A percentile compares a stretch with the other conserved stretches of the same genome.
phyloP scores from a whole-genome alignment of 2,797 vertebrate genomes.

The Arremon aurantiirostris region DNA sequence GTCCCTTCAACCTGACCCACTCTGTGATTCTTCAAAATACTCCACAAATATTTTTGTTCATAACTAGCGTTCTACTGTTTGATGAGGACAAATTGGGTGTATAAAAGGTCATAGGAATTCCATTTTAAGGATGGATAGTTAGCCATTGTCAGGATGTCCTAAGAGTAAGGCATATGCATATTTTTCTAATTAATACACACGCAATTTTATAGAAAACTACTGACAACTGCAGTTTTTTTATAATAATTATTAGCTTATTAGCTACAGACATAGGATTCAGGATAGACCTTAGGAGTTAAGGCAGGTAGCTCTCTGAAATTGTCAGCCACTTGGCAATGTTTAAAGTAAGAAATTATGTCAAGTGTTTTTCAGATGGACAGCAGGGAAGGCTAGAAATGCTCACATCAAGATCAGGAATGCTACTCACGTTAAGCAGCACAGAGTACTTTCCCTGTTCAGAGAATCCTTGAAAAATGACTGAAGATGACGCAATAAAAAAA shows the following conservation, averaged over 20 bases:
- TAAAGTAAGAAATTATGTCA: background rate
- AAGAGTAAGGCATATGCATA: background rate
- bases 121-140: background rate
- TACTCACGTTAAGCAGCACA: background rate
- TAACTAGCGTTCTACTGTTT: background rate
- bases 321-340: background rate
- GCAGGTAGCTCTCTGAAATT: background rate
- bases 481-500: background rate
- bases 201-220: background rate
- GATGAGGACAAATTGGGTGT: background rate
- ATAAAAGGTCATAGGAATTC: background rate
- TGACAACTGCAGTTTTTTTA: background rate
- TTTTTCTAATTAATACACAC: background rate
- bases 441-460: background rate
- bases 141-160: background rate
- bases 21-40: background rate
- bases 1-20: background rate
- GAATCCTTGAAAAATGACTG: background rate
- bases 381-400: background rate
- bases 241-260: background rate
- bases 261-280: background rate
- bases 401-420: background rate
- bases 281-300: background rate
- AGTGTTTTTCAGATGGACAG: background rate
- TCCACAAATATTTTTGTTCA: background rate